A percentile compares a stretch with the other conserved stretches of the same genome.
These are phyloP conservation scores for Drosophila anomalata DNA, from an alignment of 2,888 invertebrate genomes.

Conservation along the genomic window DNA sequence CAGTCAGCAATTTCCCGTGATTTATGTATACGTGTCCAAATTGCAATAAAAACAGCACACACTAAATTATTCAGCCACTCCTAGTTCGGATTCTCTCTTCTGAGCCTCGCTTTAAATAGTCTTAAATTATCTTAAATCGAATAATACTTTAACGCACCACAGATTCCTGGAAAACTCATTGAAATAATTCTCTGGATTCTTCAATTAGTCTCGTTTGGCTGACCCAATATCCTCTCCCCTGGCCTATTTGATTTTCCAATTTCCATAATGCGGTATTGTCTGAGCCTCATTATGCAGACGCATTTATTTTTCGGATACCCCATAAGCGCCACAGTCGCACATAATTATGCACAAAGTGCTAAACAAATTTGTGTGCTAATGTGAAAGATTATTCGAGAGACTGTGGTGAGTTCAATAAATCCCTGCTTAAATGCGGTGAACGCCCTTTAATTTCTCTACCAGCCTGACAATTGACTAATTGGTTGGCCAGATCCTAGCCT, in stretches of 20 bases:
- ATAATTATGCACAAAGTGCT: constrained; percentile 39
- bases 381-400: constrained; percentile 21
- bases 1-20: constrained; percentile 10
- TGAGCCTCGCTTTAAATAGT: background rate
- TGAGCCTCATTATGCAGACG: constrained; percentile 27
- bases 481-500: background rate
- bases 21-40: constrained; percentile 22
- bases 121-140: background rate
- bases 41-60: constrained; percentile 2
- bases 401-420: constrained; percentile 27
- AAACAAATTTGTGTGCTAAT: constrained; percentile 37
- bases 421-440: constrained; percentile 16
- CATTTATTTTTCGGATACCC: constrained; percentile 33
- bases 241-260: constrained; percentile 18
- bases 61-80: background rate
- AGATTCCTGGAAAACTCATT: background rate
- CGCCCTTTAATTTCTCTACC: constrained; percentile 27
- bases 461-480: background rate
- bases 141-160: background rate
- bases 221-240: constrained; percentile 3
- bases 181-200: background rate
- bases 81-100: background rate
- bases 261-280: constrained; percentile 30
- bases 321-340: constrained; percentile 4
- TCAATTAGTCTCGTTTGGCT: constrained; percentile 21